These are phyloP conservation scores for Atta cephalotes DNA, from an alignment of 1,140 invertebrate genomes.

Conservation along the genomic window DNA sequence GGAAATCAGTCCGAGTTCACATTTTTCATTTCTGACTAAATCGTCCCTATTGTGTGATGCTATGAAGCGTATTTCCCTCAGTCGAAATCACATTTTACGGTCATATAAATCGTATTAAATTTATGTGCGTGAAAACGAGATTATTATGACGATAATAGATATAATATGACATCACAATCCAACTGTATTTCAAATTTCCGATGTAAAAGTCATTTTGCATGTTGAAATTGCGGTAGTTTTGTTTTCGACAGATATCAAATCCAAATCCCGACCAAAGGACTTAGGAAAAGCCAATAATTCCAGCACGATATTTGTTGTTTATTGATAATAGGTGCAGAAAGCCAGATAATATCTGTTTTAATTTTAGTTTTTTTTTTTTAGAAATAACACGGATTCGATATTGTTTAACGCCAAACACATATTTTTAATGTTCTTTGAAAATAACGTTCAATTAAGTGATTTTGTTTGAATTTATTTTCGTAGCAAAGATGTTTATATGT, in stretches of 20 bases:
- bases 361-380: neutral
- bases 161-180: neutral
- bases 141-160: constrained; percentile 15
- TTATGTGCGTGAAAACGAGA: neutral
- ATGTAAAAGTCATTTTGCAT: constrained; percentile 27
- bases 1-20: constrained; percentile 24
- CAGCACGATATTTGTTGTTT: constrained; percentile 19
- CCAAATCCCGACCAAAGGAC: neutral
- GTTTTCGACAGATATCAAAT: constrained; percentile 48
- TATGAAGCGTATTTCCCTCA: neutral
- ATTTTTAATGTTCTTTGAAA: constrained; percentile 24
- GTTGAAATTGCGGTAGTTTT: constrained; percentile 29
- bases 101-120: constrained; percentile 18
- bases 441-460: neutral
- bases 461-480: constrained; percentile 17
- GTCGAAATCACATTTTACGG: constrained; percentile 14
- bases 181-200: neutral
- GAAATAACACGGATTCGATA: constrained; percentile 6
- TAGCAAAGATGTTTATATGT: neutral
- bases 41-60: neutral
- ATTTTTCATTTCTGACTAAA: neutral
- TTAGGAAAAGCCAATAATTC: constrained; percentile 49
- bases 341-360: constrained; percentile 18
- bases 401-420: constrained; percentile 45
- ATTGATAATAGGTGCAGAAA: constrained; percentile 22